Conservation (phyloP, 2,888 invertebrate genomes). For the Agrotis exclamationis region DNA sequence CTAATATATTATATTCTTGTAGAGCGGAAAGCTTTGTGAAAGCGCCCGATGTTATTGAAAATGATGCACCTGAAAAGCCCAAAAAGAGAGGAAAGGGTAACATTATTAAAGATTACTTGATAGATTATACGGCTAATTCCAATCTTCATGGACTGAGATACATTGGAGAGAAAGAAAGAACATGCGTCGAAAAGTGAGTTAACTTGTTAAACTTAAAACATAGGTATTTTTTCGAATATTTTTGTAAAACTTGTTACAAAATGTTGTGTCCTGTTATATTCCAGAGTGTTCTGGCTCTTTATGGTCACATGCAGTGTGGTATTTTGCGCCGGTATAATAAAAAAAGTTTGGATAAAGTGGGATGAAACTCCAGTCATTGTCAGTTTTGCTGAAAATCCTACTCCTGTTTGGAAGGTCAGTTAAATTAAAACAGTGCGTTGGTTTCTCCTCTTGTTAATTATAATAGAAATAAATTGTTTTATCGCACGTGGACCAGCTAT, state of each 20-base stretch:
- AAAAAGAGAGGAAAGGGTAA: slow-evolving; percentile 65
- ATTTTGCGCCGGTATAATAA: slow-evolving; percentile 91
- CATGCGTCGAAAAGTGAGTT: slow-evolving; percentile 90
- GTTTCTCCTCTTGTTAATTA: background rate
- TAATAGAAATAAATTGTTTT: background rate
- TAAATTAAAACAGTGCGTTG: background rate
- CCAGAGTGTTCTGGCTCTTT: slow-evolving; percentile 92
- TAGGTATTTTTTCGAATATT: background rate
- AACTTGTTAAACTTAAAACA: background rate
- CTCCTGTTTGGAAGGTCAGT: slow-evolving; percentile 92
- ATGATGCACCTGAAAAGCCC: slow-evolving; percentile 43
- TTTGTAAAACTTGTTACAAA: background rate
- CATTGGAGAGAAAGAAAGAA: slow-evolving; percentile 91
- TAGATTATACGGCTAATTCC: slow-evolving; percentile 92
- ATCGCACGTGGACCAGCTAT: no score
- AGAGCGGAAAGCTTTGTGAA: slow-evolving; percentile 71
- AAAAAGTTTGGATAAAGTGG: slow-evolving; percentile 94
- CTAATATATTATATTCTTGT: slow-evolving; percentile 39
- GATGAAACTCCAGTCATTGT: slow-evolving; percentile 94
- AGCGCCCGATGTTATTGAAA: slow-evolving; percentile 65
- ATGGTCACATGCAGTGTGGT: slow-evolving; percentile 92
- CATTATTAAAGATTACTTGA: slow-evolving; percentile 87
- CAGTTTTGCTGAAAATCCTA: slow-evolving; percentile 94
- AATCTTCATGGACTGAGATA: slow-evolving; percentile 92
- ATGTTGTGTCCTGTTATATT: slow-evolving; percentile 56